phyloP scores from a whole-genome alignment of 1,140 invertebrate genomes.

The Drosophila auraria region DNA sequence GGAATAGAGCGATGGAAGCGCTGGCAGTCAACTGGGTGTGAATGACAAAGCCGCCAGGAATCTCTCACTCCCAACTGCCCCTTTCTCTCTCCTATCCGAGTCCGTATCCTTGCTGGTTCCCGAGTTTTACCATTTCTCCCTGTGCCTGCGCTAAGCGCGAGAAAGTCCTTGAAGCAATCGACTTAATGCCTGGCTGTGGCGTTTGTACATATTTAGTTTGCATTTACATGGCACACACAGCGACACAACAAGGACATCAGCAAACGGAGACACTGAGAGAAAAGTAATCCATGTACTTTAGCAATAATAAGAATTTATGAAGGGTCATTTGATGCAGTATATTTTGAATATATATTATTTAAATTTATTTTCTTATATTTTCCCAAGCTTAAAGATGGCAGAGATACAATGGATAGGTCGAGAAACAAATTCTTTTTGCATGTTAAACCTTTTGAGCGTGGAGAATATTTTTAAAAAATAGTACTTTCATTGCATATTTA shows the following conservation, averaged over 20 bases:
- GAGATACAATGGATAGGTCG: too few species aligned
- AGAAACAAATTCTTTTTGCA: too few species aligned
- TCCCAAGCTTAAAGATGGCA: too few species aligned
- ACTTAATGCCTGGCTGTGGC: conserved; percentile 77
- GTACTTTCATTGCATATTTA: background rate
- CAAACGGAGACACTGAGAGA: conserved; percentile 40
- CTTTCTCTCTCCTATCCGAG: background rate
- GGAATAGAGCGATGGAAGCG: conserved; percentile 28
- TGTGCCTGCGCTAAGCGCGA: conserved; percentile 28
- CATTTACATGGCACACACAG: conserved; percentile 71
- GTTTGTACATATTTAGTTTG: conserved; percentile 81
- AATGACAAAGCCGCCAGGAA: conserved; percentile 67
- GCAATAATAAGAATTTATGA: too few species aligned
- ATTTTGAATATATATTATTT: background rate
- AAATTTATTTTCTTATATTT: too few species aligned
- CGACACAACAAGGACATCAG: conserved; percentile 38
- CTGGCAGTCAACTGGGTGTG: conserved; percentile 25
- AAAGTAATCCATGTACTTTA: conserved; percentile 11
- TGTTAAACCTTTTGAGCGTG: too few species aligned
- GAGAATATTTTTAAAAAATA: too few species aligned
- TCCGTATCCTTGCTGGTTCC: background rate
- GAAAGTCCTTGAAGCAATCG: conserved; percentile 79
- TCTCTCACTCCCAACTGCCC: conserved; percentile 18
- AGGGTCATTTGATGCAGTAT: background rate
- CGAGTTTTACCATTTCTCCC: conserved; percentile 10